Conservation (phyloP, 2,888 invertebrate species). For the Pterostichus madidus region DNA sequence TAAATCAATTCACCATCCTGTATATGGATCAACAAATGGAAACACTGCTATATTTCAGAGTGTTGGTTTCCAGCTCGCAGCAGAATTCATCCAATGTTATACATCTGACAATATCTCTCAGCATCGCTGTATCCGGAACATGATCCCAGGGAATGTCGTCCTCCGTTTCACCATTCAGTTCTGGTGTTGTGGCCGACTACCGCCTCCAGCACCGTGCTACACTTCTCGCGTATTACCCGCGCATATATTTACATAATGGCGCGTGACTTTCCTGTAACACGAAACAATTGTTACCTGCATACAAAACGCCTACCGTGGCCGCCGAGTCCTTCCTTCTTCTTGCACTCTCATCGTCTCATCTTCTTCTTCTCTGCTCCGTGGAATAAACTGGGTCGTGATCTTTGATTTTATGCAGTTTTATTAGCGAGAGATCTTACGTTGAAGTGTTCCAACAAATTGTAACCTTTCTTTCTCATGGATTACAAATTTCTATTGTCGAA, state of each 20-base stretch:
- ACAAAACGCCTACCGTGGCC: slow-evolving; percentile 54
- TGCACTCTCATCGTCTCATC: slow-evolving; percentile 13
- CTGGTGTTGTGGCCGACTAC: slow-evolving; percentile 21
- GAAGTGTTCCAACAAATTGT: not conserved
- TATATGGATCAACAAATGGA: too few relatives aligned
- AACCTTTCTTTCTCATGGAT: not conserved
- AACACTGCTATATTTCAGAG: too few relatives aligned
- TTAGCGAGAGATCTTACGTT: slow-evolving; percentile 10
- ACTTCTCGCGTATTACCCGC: slow-evolving; percentile 68
- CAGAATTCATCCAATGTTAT: not conserved
- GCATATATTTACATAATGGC: slow-evolving; percentile 71
- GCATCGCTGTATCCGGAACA: not conserved
- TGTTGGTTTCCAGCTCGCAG: too few relatives aligned
- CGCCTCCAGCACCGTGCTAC: slow-evolving; percentile 45
- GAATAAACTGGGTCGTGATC: slow-evolving; percentile 22
- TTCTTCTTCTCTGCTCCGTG: not conserved
- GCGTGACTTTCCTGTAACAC: slow-evolving; percentile 68
- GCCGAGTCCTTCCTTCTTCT: slow-evolving; percentile 11
- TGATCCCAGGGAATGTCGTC: not conserved
- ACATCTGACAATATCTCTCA: slow-evolving; percentile 1
- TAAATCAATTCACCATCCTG: too few relatives aligned
- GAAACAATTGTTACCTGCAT: slow-evolving; percentile 64
- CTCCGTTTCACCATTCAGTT: slow-evolving; percentile 29
- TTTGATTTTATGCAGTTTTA: slow-evolving; percentile 9
- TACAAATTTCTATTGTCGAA: not conserved